Evolutionary conservation across 2,888 invertebrate species (phyloP).

Genomic region (Eupithecia vulgata): DNA sequence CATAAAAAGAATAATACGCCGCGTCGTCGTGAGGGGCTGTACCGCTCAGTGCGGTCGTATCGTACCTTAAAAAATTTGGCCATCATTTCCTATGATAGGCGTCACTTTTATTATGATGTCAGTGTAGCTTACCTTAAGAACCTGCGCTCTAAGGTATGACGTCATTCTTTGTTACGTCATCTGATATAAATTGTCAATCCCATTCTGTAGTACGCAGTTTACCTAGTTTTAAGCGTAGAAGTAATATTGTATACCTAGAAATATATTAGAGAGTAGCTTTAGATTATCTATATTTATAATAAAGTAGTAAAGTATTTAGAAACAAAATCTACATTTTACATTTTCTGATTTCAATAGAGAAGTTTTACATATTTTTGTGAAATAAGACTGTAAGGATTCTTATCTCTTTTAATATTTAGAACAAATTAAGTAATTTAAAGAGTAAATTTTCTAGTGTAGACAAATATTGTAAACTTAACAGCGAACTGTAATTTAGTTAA

Average conservation of each 20-base stretch:
- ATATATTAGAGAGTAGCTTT: constrained; percentile 24
- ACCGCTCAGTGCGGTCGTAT: too few relatives aligned
- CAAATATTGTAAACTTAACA: constrained; percentile 12
- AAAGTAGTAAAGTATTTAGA: constrained; percentile 31
- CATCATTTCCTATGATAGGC: background rate
- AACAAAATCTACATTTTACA: constrained; percentile 37
- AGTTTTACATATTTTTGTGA: constrained; percentile 55
- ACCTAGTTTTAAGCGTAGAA: background rate
- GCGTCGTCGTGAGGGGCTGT: too few relatives aligned
- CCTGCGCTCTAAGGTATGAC: background rate
- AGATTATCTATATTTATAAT: constrained; percentile 20
- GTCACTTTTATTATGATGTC: background rate
- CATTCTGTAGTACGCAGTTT: background rate
- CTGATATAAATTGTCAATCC: background rate
- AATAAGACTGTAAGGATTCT: constrained; percentile 70
- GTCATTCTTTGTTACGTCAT: too few relatives aligned
- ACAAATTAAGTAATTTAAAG: constrained; percentile 29
- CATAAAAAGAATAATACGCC: too few relatives aligned
- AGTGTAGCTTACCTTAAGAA: background rate
- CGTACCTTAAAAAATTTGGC: background rate
- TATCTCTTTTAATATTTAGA: constrained; percentile 36
- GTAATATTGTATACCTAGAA: constrained; percentile 21
- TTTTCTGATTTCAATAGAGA: constrained; percentile 41
- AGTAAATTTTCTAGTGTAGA: constrained; percentile 18
- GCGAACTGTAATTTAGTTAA: constrained; percentile 19